These are phyloP conservation scores for Latrodectus geometricus DNA, from an alignment of 1,140 invertebrate genomes.

Conservation along the genomic window DNA sequence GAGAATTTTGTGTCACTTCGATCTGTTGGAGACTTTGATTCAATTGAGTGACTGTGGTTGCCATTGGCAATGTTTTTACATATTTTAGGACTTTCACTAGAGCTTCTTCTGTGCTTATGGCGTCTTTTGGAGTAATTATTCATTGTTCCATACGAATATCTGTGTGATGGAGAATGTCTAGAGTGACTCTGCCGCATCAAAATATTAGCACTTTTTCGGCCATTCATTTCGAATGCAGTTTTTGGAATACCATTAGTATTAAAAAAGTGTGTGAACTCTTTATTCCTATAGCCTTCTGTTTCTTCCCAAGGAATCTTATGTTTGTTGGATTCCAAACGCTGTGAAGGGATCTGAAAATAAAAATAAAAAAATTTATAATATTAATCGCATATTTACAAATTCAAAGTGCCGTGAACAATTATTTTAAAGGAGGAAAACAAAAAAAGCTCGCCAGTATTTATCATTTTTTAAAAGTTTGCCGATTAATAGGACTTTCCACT, in stretches of 20 bases:
- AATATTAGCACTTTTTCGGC: background rate
- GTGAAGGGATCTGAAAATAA: background rate
- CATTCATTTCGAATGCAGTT: background rate
- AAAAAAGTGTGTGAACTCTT: background rate
- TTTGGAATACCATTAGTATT: conserved; percentile 9
- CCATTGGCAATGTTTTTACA: conserved; percentile 2
- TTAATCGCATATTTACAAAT: no score
- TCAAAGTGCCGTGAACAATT: no score
- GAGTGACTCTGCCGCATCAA: conserved; percentile 6
- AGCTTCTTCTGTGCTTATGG: conserved; percentile 38
- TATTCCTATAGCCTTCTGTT: background rate
- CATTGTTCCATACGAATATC: conserved; percentile 33
- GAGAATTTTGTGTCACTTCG: conserved; percentile 16
- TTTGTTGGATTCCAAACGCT: background rate
- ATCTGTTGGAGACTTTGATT: conserved; percentile 21
- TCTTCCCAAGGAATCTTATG: conserved; percentile 25
- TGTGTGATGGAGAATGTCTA: conserved; percentile 37
- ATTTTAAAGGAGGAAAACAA: no score
- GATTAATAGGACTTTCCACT: no score
- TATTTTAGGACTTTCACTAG: conserved; percentile 49
- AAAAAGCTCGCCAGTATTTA: no score
- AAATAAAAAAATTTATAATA: no score
- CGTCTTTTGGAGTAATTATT: conserved; percentile 27
- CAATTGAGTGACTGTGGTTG: background rate
- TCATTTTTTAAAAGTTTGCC: no score